Percentiles rank a stretch among this genome's conserved stretches.
Conservation (phyloP, 2,797 vertebrate genomes). For the Melanotaenia parkinsoni region DNA sequence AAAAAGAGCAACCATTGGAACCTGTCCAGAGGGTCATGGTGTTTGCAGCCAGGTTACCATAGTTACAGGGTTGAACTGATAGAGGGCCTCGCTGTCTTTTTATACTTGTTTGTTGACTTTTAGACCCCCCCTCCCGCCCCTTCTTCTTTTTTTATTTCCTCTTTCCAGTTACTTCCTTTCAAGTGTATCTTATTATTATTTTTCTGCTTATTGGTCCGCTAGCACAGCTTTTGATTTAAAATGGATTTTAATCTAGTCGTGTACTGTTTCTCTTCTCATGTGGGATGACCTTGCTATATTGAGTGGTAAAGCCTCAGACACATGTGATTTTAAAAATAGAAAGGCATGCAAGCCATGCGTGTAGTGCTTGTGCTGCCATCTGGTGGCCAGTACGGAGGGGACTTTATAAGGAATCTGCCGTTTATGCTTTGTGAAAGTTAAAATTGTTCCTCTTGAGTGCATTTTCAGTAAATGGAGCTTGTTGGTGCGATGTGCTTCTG, state of each 20-base stretch:
- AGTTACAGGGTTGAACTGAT: constrained; percentile 70
- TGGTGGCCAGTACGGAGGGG: constrained; percentile 57
- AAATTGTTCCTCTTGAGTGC: background rate
- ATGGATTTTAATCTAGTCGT: constrained; percentile 21
- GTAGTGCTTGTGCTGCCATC: constrained; percentile 69
- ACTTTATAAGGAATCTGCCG: background rate
- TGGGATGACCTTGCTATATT: constrained; percentile 60
- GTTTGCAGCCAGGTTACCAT: constrained; percentile 72
- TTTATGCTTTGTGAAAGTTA: background rate
- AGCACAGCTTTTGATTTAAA: constrained; percentile 1
- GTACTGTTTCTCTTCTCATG: background rate
- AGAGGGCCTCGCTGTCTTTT: constrained; percentile 33
- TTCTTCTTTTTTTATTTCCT: background rate
- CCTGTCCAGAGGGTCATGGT: constrained; percentile 64
- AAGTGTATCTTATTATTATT: background rate
- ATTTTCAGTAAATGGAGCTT: background rate
- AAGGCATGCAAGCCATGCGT: constrained; percentile 66
- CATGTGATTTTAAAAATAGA: constrained; percentile 77
- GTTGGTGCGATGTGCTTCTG: constrained; percentile 17
- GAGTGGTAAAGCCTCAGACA: constrained; percentile 74
- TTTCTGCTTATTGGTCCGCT: background rate
- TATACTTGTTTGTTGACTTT: constrained; percentile 35
- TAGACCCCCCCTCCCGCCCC: constrained; percentile 20
- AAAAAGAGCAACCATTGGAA: constrained; percentile 58
- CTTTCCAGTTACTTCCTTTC: too few relatives aligned